phyloP scores from a whole-genome alignment of 2,888 invertebrate genomes.

The Platycnemis pennipes region DNA sequence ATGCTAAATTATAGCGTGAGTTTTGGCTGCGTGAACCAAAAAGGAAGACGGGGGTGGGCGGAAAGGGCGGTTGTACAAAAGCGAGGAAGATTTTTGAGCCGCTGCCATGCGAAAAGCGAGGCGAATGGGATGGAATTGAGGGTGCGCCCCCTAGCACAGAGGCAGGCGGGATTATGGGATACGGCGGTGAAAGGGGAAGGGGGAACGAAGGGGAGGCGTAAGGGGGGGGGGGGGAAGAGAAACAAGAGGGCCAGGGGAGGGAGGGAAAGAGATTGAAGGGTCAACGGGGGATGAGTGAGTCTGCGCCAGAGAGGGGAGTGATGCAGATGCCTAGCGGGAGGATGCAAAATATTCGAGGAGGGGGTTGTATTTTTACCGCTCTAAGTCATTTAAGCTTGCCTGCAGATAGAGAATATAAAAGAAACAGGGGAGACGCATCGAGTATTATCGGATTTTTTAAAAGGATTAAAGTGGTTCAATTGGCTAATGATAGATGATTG shows the following conservation, averaged over 20 bases:
- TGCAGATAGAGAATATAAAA: not conserved
- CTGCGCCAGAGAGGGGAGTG: not conserved
- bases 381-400: not conserved
- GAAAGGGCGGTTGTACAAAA: not conserved
- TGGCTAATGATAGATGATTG: constrained; percentile 58
- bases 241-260: no score
- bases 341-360: constrained; percentile 19
- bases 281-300: not conserved
- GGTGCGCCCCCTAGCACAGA: not conserved
- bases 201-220: no score
- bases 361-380: not conserved
- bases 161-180: not conserved
- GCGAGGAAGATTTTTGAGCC: constrained; percentile 29
- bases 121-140: not conserved
- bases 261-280: no score
- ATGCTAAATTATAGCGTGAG: constrained; percentile 29
- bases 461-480: constrained; percentile 19
- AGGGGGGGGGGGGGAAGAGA: no score
- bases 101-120: constrained; percentile 3
- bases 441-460: not conserved
- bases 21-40: constrained; percentile 25
- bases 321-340: not conserved
- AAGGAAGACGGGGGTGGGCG: not conserved
- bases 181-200: not conserved
- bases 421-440: not conserved